Percentiles rank a stretch among this genome's conserved stretches.
phyloP scores from a whole-genome alignment of 2,888 invertebrate species.

The Erebia epiphron region DNA sequence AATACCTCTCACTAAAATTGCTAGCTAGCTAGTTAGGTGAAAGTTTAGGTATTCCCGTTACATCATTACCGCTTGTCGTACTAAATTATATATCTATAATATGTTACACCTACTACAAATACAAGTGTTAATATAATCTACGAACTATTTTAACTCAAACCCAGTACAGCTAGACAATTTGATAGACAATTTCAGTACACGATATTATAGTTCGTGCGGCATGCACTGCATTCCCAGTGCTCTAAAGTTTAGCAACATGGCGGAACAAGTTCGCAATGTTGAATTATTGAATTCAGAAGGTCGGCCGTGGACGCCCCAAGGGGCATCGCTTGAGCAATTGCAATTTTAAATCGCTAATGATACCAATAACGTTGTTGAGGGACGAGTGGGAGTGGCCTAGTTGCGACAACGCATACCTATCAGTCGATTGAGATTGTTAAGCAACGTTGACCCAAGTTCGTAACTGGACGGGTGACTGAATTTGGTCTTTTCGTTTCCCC shows the following conservation, averaged over 20 bases:
- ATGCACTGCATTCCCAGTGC: slow-evolving; percentile 38
- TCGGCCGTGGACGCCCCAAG: slow-evolving; percentile 42
- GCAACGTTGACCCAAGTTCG: too few relatives aligned
- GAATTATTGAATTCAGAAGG: slow-evolving; percentile 42
- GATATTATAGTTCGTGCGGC: slow-evolving; percentile 23
- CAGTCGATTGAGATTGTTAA: too few relatives aligned
- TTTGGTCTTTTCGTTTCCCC: too few relatives aligned
- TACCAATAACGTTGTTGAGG: background rate
- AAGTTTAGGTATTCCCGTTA: too few relatives aligned
- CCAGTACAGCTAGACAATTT: slow-evolving; percentile 9
- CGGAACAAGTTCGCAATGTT: slow-evolving; percentile 48
- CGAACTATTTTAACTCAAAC: background rate
- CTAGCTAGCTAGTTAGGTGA: too few relatives aligned
- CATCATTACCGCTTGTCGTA: too few relatives aligned
- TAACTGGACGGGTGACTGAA: too few relatives aligned
- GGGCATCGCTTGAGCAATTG: slow-evolving; percentile 29
- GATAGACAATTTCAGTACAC: slow-evolving; percentile 19
- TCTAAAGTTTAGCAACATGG: slow-evolving; percentile 38
- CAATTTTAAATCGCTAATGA: slow-evolving; percentile 8
- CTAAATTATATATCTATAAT: too few relatives aligned
- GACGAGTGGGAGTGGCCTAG: too few relatives aligned
- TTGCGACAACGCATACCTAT: too few relatives aligned
- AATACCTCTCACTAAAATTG: too few relatives aligned
- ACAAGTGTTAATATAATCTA: background rate
- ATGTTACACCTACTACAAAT: background rate